Evolutionary conservation across 2,797 vertebrate genomes (phyloP), one percentile per base, ranked within the genome.

Genomic region (Alcedo quadribrachys): DNA sequence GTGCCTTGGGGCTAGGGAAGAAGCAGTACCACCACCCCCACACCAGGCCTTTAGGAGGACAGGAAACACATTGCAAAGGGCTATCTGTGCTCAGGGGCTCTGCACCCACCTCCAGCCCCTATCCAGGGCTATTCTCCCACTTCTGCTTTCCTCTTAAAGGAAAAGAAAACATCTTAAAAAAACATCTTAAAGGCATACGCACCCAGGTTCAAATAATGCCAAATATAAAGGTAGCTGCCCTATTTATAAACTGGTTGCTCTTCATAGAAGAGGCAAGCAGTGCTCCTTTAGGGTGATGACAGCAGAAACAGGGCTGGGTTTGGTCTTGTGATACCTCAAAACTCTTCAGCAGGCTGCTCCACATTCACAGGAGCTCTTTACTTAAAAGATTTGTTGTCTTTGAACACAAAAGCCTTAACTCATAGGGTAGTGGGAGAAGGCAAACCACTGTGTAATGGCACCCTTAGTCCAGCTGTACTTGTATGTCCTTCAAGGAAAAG

Each of bases 1-100:
- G 90, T 75, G 82, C 37, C 7, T 67, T 1, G 10, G 60, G 90
- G 87, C 43, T 93, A 32, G 93, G 82, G 95, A 90, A 97, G 94
- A 89, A 97, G 87, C 12, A 10, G 91, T 81, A 58, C 63, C 12
- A 79, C 93, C 74, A 33, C 92, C 87, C 86, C 80, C 43, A 27
- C 3, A 0, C 22, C 92, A 94, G 96, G 28, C 92, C 70, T 66
- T 43, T 1, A 1, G 58, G 66, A 93, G 81, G 77, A 96, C 96
- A 94, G 97, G 98, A 98, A 98, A 97, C 97, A 98, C 96, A 97
- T 97, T 97, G 97, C 94, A 84, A 95, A 96, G 67, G 87, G 93
- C 94, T 70, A 86, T 93, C 40, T 89, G 86, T 79, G 85, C 58
- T 55, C 0, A 18, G 85, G 82, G 93, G 90, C 85, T 95, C 65